A percentile compares a stretch with the other conserved stretches of the same genome.
Conservation (phyloP, 2,797 vertebrate species). For the Babyrousa celebensis region DNA sequence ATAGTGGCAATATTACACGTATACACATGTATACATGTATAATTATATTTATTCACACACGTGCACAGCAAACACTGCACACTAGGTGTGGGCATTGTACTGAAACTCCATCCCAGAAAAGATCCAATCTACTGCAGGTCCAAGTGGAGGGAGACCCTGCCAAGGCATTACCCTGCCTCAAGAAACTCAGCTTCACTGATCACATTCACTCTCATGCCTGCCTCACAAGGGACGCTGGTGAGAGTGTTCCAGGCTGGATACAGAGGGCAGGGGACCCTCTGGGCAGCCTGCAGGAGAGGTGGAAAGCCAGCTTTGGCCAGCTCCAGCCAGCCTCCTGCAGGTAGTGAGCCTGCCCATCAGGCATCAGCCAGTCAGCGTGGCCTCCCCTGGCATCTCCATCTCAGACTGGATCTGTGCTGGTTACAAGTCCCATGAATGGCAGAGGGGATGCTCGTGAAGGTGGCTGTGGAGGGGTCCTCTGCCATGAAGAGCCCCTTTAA, state of each 20-base stretch:
- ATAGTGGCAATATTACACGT: neutral
- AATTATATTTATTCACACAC: rapidly evolving
- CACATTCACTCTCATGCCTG: slow-evolving; percentile 93
- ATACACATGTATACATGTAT: rapidly evolving
- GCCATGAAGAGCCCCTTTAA: slow-evolving; percentile 94
- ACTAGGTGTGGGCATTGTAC: slow-evolving; percentile 83
- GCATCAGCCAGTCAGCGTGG: slow-evolving; percentile 70
- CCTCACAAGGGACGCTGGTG: slow-evolving; percentile 90
- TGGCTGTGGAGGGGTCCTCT: slow-evolving; percentile 94
- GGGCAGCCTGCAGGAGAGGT: slow-evolving; percentile 94
- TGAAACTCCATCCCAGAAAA: slow-evolving; percentile 93
- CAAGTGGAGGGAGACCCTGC: slow-evolving; percentile 94
- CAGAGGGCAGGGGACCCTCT: slow-evolving; percentile 94
- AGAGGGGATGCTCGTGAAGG: slow-evolving; percentile 95
- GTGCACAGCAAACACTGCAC: rapidly evolving
- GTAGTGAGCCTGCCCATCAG: slow-evolving; percentile 94
- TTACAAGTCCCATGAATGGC: slow-evolving; percentile 86
- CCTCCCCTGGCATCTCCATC: slow-evolving; percentile 87
- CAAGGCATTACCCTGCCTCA: slow-evolving; percentile 94
- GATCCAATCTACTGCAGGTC: slow-evolving; percentile 95
- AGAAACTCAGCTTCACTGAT: slow-evolving; percentile 88
- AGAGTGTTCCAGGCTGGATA: slow-evolving; percentile 92
- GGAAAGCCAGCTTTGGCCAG: slow-evolving; percentile 82
- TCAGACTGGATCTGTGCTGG: slow-evolving; percentile 96
- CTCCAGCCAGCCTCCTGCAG: slow-evolving; percentile 92